Percentiles rank a stretch among this genome's conserved stretches.
Evolutionary conservation across 2,888 invertebrate species (phyloP).

Genomic region (Meteorus cinctellus): DNA sequence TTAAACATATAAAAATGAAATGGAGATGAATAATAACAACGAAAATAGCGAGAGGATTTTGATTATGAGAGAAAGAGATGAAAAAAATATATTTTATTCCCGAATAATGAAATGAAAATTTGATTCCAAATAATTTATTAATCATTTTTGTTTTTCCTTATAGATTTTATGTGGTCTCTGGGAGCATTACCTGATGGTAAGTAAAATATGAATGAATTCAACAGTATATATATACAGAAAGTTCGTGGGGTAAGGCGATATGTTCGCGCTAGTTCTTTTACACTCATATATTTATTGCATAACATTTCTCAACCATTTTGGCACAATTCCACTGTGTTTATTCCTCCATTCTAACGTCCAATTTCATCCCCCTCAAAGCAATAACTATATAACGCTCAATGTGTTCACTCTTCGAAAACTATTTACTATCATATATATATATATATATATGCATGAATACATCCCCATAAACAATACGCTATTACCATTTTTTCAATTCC

Average conservation of each 20-base stretch:
- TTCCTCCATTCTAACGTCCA: conserved; percentile 20
- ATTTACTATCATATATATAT: not conserved
- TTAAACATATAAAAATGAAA: conserved; percentile 7
- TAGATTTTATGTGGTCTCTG: conserved; percentile 99
- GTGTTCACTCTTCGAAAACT: not conserved
- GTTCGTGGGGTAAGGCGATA: conserved; percentile 21
- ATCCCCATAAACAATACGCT: not conserved
- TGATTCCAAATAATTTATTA: conserved; percentile 57
- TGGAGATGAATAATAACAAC: conserved; percentile 2
- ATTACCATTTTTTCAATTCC: not conserved
- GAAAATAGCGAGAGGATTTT: conserved; percentile 22
- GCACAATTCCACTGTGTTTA: conserved; percentile 20
- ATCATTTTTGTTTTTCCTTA: conserved; percentile 77
- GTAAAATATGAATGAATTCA: conserved; percentile 71
- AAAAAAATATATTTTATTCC: conserved; percentile 27
- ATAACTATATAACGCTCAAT: not conserved
- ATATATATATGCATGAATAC: not conserved
- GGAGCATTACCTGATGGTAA: conserved; percentile 98
- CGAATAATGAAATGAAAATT: conserved; percentile 27
- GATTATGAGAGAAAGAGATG: conserved; percentile 30
- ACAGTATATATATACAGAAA: conserved; percentile 3
- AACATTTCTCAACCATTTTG: conserved; percentile 25
- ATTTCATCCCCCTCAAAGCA: not conserved
- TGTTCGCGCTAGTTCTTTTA: conserved; percentile 16
- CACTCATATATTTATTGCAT: conserved; percentile 15